Base-by-base conservation (phyloP, 2,888 invertebrate species). In the Folsomia manolachei region DNA sequence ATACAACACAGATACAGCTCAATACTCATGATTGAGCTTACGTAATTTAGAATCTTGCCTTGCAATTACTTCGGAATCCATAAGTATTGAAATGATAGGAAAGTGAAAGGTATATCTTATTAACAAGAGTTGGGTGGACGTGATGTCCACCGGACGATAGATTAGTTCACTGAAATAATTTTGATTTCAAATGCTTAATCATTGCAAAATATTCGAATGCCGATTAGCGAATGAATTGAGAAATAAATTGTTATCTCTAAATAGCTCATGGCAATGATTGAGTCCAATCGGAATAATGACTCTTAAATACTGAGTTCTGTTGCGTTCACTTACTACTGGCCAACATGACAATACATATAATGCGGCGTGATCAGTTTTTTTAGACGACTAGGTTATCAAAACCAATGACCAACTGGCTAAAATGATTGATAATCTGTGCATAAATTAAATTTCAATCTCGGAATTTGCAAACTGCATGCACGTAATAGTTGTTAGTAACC, bases 11-110 rank as follows among this genome's bases (percentile, higher is more conserved):
- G 14, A 14, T 14, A 39, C 39, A 39, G 14, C 39, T 14, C 7
- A 39, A n/a, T n/a, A n/a, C n/a, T n/a, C n/a, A n/a, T n/a, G n/a
- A n/a, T n/a, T 39, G 39, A 14, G 39, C 14, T 39, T 39, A 39
- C 4, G 14, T 39, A 39, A 9, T 4, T 39, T 9, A 39, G 39
- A 39, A 9, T 39, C n/a, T n/a, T n/a, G n/a, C n/a, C n/a, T 39
- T 39, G 39, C 39, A 39, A 39, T 39, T 19, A 60, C 60, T 60
- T 69, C 60, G 60, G 63, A 72, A 72, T 69, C 69, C 63, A 69
- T 72, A 68, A 72, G 24, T 39, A 26, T 7, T 19, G n/a, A 56
- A 56, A 56, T 56, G 56, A 56, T 18, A 56, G 56, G 56, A 56
- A 56, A 56, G 56, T 56, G 56, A 56, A 56, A 56, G 56, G 56